phyloP scores from a whole-genome alignment of 2,797 vertebrate species.

The Notolepis coatsorum region DNA sequence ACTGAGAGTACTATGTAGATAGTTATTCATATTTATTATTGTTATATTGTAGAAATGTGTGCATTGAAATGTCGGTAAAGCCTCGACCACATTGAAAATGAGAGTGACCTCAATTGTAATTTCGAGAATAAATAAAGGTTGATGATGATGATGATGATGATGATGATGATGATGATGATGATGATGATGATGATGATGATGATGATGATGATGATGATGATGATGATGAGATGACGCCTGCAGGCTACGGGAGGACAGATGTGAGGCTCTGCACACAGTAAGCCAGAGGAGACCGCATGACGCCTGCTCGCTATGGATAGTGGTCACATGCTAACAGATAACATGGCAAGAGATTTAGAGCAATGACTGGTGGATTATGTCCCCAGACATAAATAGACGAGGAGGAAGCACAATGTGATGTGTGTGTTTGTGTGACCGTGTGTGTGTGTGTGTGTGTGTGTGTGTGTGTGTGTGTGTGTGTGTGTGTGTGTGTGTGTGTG shows the following conservation, averaged over 20 bases:
- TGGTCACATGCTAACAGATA: constrained; percentile 18
- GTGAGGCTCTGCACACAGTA: neutral
- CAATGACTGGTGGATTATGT: constrained; percentile 39
- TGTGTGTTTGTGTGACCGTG: constrained; percentile 23
- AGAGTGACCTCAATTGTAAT: constrained; percentile 79
- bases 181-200: neutral
- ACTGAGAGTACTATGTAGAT: too few species aligned
- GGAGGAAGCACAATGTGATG: constrained; percentile 29
- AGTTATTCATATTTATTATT: too few species aligned
- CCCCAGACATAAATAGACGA: constrained; percentile 34
- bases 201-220: neutral
- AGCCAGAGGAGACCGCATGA: neutral
- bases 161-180: neutral
- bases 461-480: neutral
- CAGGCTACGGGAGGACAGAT: neutral
- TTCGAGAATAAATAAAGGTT: constrained; percentile 78
- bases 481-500: neutral
- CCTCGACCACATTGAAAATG: constrained; percentile 56
- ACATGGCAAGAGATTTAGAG: constrained; percentile 37
- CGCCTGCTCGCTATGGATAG: neutral
- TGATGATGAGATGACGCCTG: neutral
- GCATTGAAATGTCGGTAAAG: too few species aligned
- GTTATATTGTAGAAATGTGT: too few species aligned
- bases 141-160: constrained; percentile 74
- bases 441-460: neutral